These are phyloP conservation scores for Mycalesis mineus DNA, from an alignment of 2,888 invertebrate genomes.

Conservation along the genomic window DNA sequence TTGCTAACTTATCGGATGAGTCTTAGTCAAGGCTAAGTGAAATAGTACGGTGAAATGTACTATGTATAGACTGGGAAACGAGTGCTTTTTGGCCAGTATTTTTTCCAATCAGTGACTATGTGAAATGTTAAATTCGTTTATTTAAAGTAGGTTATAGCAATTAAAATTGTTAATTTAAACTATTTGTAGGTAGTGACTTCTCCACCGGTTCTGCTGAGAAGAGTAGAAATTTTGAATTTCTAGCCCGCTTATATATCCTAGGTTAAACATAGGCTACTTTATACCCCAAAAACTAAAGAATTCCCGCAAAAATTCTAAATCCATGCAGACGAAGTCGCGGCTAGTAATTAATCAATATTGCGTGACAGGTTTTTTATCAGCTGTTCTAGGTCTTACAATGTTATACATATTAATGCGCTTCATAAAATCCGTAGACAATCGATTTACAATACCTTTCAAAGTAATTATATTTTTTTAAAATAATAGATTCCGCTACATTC, in stretches of 20 bases:
- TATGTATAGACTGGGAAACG: background rate
- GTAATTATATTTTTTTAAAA: background rate
- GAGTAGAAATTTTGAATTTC: no score
- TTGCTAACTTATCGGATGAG: slow-evolving; percentile 18
- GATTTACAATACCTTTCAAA: background rate
- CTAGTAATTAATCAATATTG: background rate
- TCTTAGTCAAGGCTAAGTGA: slow-evolving; percentile 19
- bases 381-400: background rate
- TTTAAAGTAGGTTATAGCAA: no score
- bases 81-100: no score
- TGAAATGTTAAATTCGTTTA: background rate
- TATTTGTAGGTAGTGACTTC: no score
- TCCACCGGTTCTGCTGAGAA: no score
- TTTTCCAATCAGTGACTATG: no score
- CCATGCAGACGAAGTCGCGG: no score
- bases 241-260: no score
- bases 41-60: slow-evolving; percentile 7
- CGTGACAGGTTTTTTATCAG: background rate
- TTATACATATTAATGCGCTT: background rate
- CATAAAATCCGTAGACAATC: background rate
- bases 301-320: no score
- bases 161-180: no score
- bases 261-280: no score
- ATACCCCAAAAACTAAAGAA: no score
- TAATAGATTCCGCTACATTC: background rate